Base-by-base conservation (phyloP, 2,113 vertebrate genomes). In the Cynoglossus semilaevis region DNA sequence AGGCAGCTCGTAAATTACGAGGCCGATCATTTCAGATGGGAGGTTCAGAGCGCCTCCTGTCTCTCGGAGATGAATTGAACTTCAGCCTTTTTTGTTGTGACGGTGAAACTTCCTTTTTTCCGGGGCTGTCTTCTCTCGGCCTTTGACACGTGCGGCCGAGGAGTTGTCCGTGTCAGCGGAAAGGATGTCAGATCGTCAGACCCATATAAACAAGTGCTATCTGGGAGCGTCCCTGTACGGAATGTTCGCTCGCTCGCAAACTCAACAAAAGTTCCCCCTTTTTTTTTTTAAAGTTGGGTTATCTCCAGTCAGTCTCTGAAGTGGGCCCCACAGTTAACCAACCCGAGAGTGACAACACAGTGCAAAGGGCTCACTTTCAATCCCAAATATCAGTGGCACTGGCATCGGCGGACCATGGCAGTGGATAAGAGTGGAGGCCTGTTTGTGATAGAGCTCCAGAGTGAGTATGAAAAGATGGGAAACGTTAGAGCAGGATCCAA, bases 1-100 rank as follows among this genome's bases (percentile, higher is more conserved):
- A 58, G 67, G 52, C 5, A 2, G 63, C 57, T 85, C 58, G 51
- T 77, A 87, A 88, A 85, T 82, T 73, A 82, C 41, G 41, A 12
- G 1, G 15, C 48, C 77, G 70, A 68, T 84, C 80, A 82, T 63
- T 79, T 73, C 69, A 74, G 59, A 67, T 19, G 63, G 54, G 76
- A 63, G 67, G n/a, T 58, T 58, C 52, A 18, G 37, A 50, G 64
- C 61, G 59, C 53, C 67, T 70, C 47, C 45, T 37, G 41, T 64
- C 63, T 79, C 63, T 75, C 29, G 76, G 40, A 64, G 73, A 72
- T 74, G 74, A 83, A 80, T 82, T 85, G 72, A 70, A 79, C 67
- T 69, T 65, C 41, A 67, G 55, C 15, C 66, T 80, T 67, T 71
- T 41, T 41, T 62, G 58, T 49, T 44, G 51, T 72, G 42, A 78